These are phyloP conservation scores for Pagetopsis macropterus DNA, from an alignment of 2,797 vertebrate species.

Conservation along the genomic window DNA sequence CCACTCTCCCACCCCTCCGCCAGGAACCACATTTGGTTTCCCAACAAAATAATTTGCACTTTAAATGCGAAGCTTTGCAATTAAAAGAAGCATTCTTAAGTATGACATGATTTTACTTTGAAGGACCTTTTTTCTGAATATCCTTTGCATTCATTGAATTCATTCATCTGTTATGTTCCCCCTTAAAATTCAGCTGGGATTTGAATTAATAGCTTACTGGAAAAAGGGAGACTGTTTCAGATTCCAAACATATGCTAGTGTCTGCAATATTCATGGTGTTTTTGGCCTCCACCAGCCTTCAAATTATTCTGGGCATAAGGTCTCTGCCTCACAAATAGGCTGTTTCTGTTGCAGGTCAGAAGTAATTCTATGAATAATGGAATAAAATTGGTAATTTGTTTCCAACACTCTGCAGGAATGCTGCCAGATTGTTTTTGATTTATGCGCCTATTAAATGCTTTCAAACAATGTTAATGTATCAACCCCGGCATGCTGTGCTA, in stretches of 20 bases:
- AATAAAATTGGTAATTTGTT: slow-evolving; percentile 68
- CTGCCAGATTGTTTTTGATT: slow-evolving; percentile 63
- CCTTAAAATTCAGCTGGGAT: slow-evolving; percentile 26
- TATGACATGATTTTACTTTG: slow-evolving; percentile 28
- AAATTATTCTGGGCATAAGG: slow-evolving; percentile 63
- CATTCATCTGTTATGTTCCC: slow-evolving; percentile 29
- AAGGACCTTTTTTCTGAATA: slow-evolving; percentile 17
- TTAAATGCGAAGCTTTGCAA: slow-evolving; percentile 40
- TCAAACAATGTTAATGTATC: slow-evolving; percentile 60
- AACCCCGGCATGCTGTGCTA: slow-evolving; percentile 29
- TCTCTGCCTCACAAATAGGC: slow-evolving; percentile 67
- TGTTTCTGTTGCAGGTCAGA: slow-evolving; percentile 68
- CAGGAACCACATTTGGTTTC: slow-evolving; percentile 11
- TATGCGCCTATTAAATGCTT: slow-evolving; percentile 67
- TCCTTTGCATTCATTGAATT: slow-evolving; percentile 18
- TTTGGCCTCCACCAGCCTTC: slow-evolving; percentile 50
- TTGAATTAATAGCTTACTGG: slow-evolving; percentile 48
- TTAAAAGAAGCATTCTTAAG: slow-evolving; percentile 42
- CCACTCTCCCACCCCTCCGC: slow-evolving; percentile 10
- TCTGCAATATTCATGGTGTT: slow-evolving; percentile 74
- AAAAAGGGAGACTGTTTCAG: slow-evolving; percentile 56
- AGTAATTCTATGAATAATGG: slow-evolving; percentile 69
- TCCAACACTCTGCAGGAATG: slow-evolving; percentile 54
- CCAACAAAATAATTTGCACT: slow-evolving; percentile 28
- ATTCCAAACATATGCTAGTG: slow-evolving; percentile 71